Evolutionary conservation across 2,888 invertebrate species (phyloP).

Genomic region (Apodemia duryi): DNA sequence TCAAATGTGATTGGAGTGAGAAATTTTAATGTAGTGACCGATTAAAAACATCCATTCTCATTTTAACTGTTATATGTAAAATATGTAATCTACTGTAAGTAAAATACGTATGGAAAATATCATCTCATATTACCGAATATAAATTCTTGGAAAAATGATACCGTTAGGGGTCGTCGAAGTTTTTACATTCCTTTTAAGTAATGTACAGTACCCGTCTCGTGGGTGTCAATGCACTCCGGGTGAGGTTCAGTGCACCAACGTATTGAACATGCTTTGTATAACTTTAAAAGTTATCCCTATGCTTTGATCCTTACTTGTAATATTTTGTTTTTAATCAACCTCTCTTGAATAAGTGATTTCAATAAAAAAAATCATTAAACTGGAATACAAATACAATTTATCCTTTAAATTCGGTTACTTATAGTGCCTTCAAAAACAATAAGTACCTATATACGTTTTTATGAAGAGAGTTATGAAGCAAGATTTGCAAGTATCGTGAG

Average conservation of each 20-base stretch:
- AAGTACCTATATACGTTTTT: too few species aligned
- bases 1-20: too few species aligned
- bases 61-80: too few species aligned
- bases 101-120: neutral
- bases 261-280: slow-evolving; percentile 11
- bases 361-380: too few species aligned
- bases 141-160: slow-evolving; percentile 2
- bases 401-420: too few species aligned
- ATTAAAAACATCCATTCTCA: too few species aligned
- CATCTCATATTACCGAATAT: neutral
- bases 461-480: too few species aligned
- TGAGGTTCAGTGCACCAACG: slow-evolving; percentile 3
- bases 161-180: slow-evolving; percentile 11
- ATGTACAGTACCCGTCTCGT: slow-evolving; percentile 4
- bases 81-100: too few species aligned
- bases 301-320: neutral
- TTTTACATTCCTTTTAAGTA: slow-evolving; percentile 13
- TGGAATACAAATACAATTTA: too few species aligned
- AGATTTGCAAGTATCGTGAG: too few species aligned
- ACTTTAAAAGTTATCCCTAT: neutral
- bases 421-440: too few species aligned
- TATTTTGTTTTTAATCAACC: neutral
- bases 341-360: neutral
- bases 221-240: neutral
- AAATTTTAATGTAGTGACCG: too few species aligned